Evolutionary conservation across 2,888 invertebrate genomes (phyloP).

Genomic region (Hypena proboscidalis): DNA sequence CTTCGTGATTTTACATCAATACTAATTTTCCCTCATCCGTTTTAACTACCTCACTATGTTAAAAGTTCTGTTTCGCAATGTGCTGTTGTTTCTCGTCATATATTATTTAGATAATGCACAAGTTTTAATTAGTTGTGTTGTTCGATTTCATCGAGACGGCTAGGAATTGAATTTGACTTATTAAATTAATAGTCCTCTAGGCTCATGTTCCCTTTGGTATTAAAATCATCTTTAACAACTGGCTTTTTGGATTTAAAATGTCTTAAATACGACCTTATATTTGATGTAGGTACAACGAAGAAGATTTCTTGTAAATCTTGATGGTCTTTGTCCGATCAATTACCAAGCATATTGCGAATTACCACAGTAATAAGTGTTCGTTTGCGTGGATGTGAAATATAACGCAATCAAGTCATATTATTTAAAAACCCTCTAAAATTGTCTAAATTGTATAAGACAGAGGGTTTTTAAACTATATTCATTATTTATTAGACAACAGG

Average conservation of each 20-base stretch:
- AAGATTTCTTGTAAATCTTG: background rate
- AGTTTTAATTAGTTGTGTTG: background rate
- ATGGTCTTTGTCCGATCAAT: background rate
- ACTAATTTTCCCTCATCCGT: slow-evolving; percentile 29
- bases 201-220: too few relatives aligned
- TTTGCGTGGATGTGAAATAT: slow-evolving; percentile 46
- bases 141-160: too few relatives aligned
- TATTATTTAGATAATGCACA: slow-evolving; percentile 2
- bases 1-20: slow-evolving; percentile 31
- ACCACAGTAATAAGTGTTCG: slow-evolving; percentile 16
- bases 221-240: too few relatives aligned
- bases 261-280: too few relatives aligned
- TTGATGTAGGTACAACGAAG: too few relatives aligned
- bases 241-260: background rate
- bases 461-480: too few relatives aligned
- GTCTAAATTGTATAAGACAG: too few relatives aligned
- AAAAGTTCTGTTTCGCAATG: slow-evolving; percentile 28
- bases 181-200: too few relatives aligned
- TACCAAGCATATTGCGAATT: background rate
- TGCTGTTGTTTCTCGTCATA: background rate
- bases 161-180: too few relatives aligned
- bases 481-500: slow-evolving; percentile 52
- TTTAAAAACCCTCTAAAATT: too few relatives aligned
- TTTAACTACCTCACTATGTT: slow-evolving; percentile 39
- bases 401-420: too few relatives aligned